Percentiles rank a stretch among this genome's conserved stretches.
phyloP scores from a whole-genome alignment of 2,888 invertebrate genomes.

The Caenorhabditis sp. region DNA sequence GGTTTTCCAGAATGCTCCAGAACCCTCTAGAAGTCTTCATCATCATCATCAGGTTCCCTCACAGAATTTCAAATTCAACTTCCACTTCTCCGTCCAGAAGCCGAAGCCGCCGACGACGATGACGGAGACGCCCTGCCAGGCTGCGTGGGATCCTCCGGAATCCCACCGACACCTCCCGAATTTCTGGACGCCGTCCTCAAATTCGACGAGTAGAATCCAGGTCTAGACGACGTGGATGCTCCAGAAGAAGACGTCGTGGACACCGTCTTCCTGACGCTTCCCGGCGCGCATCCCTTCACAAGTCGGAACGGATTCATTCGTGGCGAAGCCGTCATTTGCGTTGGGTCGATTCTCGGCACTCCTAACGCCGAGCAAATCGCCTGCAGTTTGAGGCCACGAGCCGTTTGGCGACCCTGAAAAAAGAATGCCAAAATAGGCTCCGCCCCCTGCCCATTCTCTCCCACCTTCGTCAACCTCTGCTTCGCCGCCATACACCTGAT shows the following conservation, averaged over 20 bases:
- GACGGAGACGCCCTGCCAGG: not conserved
- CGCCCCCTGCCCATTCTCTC: no score
- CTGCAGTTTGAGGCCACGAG: constrained; percentile 96
- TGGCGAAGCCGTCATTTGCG: constrained; percentile 31
- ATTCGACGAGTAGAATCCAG: constrained; percentile 43
- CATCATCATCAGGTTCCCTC: no score
- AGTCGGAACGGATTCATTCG: constrained; percentile 75
- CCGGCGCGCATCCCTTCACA: constrained; percentile 76
- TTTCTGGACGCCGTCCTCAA: constrained; percentile 10
- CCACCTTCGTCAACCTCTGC: constrained; percentile 87
- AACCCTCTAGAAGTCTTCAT: no score
- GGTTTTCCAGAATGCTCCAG: no score
- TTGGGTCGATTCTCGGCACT: constrained; percentile 55
- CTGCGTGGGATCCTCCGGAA: constrained; percentile 47
- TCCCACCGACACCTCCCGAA: not conserved
- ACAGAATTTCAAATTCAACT: not conserved
- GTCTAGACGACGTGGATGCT: not conserved
- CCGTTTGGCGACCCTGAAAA: constrained; percentile 90
- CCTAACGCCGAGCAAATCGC: constrained; percentile 95
- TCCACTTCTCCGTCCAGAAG: not conserved
- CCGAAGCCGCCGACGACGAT: no score
- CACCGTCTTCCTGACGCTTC: constrained; percentile 74
- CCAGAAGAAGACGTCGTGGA: constrained; percentile 25
- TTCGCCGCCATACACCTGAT: constrained; percentile 99
- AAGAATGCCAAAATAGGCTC: no score